phyloP scores from a whole-genome alignment of 2,113 vertebrate genomes.

The Pomatorhinus ruficollis region DNA sequence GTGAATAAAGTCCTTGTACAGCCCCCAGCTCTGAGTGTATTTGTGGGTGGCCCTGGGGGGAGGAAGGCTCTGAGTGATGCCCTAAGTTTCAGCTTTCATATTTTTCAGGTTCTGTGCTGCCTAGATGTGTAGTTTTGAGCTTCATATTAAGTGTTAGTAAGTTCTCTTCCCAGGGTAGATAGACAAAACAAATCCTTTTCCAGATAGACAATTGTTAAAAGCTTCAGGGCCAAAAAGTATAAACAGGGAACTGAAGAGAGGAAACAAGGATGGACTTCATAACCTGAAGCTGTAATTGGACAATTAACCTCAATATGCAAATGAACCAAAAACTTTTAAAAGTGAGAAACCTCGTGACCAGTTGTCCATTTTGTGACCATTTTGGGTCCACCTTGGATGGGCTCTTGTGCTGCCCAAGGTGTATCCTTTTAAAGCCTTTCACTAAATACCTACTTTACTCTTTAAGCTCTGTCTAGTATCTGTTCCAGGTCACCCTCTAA shows the following conservation, averaged over 20 bases:
- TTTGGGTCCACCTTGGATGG: not conserved
- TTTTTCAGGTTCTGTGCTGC: not conserved
- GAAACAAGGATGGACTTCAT: not conserved
- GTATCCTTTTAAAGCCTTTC: not conserved
- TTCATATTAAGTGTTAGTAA: not conserved
- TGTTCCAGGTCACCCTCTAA: not conserved
- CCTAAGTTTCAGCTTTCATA: not conserved
- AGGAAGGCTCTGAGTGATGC: not conserved
- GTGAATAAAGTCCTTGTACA: slow-evolving; percentile 1
- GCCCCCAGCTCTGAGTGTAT: rapidly evolving
- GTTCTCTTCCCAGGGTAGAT: not conserved
- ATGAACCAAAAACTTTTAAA: not conserved
- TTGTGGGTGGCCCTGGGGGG: rapidly evolving
- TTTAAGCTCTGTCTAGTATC: not conserved
- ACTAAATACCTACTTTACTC: not conserved
- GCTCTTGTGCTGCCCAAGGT: not conserved
- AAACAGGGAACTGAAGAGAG: not conserved
- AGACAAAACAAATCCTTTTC: not conserved
- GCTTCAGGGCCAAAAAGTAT: not conserved
- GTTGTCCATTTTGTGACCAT: not conserved
- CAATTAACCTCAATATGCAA: not conserved
- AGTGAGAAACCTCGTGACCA: not conserved
- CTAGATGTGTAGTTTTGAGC: not conserved
- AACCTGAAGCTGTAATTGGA: not conserved
- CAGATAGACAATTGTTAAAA: not conserved